Evolutionary conservation across 2,113 vertebrate species (phyloP), one percentile per base, ranked within the genome.

Genomic region (Menidia beryllina): DNA sequence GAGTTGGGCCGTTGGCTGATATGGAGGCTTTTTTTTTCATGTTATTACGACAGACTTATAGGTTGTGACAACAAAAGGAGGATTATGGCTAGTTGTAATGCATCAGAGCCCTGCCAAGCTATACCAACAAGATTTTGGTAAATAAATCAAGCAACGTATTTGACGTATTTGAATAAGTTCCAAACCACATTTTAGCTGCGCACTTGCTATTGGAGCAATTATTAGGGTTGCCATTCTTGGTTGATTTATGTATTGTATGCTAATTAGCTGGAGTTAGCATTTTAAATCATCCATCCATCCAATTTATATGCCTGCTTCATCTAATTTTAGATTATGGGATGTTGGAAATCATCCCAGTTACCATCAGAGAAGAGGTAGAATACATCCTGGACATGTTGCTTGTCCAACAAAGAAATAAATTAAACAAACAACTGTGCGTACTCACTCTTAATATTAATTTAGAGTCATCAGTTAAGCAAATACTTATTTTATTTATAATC

Each of bases 121-220:
- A 23, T 74, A 68, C 24, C 69, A 69, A 69, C 3, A 0, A 41
- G 62, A 55, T 21, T 63, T 47, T 48, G 45, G 26, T 60, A 62
- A 74, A 75, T 73, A 15, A 36, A 70, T 75, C 75, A 26, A 38
- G 56, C 45, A 55, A 48, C 58, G 41, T 70, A 71, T 86, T 84
- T 77, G 68, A 61, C 27, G n/a, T n/a, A n/a, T n/a, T n/a, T n/a
- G n/a, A 2, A 5, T 1, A 34, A 34, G 30, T 34, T 34, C 7
- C 30, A 6, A 34, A 6, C 2, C 5, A 34, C 5, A 34, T 34
- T 34, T 34, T 34, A 34, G 1, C 30, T 34, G 30, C 10, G 14
- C 3, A 15, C 15, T 41, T 1, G 14, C 4, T 45, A 19, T 38
- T 38, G 5, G 14, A 15, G 11, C 38, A 15, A 14, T 41, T 5